Evolutionary conservation across 92 coral and sea anemone species (phyloP), one percentile per base, ranked within the genome.

Genomic region (Zoanthus solanderi): DNA sequence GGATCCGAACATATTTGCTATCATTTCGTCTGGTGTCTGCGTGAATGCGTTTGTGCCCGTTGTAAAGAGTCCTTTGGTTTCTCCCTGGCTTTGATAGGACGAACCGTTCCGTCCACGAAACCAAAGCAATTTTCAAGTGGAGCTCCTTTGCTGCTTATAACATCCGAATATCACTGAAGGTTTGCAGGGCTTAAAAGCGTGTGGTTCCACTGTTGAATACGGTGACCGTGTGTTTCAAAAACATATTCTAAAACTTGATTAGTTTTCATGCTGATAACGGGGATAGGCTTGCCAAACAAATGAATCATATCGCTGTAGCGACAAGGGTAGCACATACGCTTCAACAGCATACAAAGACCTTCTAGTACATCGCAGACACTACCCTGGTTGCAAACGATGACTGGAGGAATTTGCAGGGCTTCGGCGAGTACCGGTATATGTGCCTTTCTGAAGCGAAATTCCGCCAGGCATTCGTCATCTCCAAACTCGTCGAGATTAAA

Each of bases 1-100:
- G 48, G 87, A 76, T 83, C 87, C 54, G 42, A 83, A 83, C 11
- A 77, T 9, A 77, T 77, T 77, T 52, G 83, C 65, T 45, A 77
- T 77, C 83, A 77, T 77, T 23, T 0, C 0, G 23, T 23, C 0
- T 23, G 23, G 23, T 23, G 23, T 23, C 23, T 23, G 23, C 23
- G 23, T 23, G 23, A 23, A 23, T 23, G 23, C 23, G 23, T 23
- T 23, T 23, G 23, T 23, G 23, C 23, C 23, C 23, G 0, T 23
- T 23, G 23, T 23, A 23, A 23, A 23, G 23, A 23, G 23, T 23
- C 23, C 23, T 23, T 23, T 23, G 23, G 23, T 23, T 23, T 23
- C 0, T 23, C 23, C 23, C 23, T 23, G 23, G 23, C 23, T 23
- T 23, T 23, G 23, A 23, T 23, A 23, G 23, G 23, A 23, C 23